Evolutionary conservation across 1,140 invertebrate genomes (phyloP).

Genomic region (Meloidogyne floridensis): DNA sequence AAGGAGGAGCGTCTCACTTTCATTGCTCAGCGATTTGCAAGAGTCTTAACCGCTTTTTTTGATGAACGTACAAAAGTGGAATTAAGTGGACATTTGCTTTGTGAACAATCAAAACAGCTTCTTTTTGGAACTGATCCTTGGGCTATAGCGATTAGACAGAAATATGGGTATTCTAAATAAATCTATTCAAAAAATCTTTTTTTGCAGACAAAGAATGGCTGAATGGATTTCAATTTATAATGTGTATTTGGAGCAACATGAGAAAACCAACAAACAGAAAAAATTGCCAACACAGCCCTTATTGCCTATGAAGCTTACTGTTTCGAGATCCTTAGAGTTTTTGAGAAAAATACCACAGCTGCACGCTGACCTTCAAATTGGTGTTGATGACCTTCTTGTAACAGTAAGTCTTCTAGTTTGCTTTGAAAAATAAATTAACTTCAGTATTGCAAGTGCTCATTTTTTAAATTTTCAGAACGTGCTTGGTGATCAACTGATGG

Average conservation of each 20-base stretch:
- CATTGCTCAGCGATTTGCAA: conserved; percentile 3
- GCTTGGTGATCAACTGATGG: conserved; percentile 20
- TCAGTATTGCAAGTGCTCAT: not conserved
- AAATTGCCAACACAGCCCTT: not conserved
- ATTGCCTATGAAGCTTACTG: not conserved
- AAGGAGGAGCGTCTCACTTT: conserved; percentile 24
- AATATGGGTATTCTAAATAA: conserved; percentile 20
- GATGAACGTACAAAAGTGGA: conserved; percentile 25
- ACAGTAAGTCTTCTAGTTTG: not conserved
- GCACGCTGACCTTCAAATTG: not conserved
- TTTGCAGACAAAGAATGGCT: conserved; percentile 14
- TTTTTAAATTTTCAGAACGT: not conserved
- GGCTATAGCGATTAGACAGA: not conserved
- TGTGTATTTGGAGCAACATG: not conserved
- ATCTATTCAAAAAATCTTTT: not conserved
- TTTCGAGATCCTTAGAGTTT: not conserved
- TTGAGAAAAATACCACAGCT: not conserved
- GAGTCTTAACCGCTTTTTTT: conserved; percentile 8
- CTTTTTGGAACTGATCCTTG: conserved; percentile 7
- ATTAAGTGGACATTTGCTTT: conserved; percentile 30
- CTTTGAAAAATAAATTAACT: not conserved
- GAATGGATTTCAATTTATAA: conserved; percentile 26
- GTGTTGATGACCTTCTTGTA: not conserved
- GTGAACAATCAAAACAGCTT: conserved; percentile 1
- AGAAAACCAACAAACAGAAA: conserved; percentile 5